These are phyloP conservation scores for Ardeotis arabs DNA, from an alignment of 2,113 vertebrate genomes.

Conservation along the genomic window DNA sequence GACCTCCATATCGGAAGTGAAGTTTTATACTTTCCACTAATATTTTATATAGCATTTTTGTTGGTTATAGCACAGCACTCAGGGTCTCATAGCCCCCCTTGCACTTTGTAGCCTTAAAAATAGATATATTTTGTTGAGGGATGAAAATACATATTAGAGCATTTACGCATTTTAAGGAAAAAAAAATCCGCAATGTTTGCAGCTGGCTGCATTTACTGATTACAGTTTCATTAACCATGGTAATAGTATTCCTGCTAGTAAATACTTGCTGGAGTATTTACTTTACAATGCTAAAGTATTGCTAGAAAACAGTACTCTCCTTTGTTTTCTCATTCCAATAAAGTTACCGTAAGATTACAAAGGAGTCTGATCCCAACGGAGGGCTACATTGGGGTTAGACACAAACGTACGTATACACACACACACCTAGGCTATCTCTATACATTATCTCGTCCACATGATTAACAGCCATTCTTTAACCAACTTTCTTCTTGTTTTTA, in stretches of 20 bases:
- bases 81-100: background rate
- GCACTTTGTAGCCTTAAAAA: slow-evolving; percentile 24
- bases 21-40: slow-evolving; percentile 8
- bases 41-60: slow-evolving; percentile 23
- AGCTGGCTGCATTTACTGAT: slow-evolving; percentile 48
- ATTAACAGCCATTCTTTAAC: slow-evolving; percentile 2
- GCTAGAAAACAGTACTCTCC: slow-evolving; percentile 40
- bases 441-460: background rate
- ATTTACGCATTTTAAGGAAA: background rate
- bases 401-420: background rate
- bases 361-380: background rate
- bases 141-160: background rate
- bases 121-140: background rate
- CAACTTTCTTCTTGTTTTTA: slow-evolving; percentile 8
- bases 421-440: background rate
- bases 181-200: background rate
- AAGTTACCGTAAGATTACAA: background rate
- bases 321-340: slow-evolving; percentile 40
- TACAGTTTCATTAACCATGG: slow-evolving; percentile 39
- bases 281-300: slow-evolving; percentile 24
- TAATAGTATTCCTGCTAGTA: slow-evolving; percentile 57
- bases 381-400: background rate
- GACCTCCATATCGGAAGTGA: background rate
- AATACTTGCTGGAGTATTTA: slow-evolving; percentile 56
- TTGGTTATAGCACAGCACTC: background rate